phyloP scores from a whole-genome alignment of 2,888 invertebrate species.

The Mythimna impura region DNA sequence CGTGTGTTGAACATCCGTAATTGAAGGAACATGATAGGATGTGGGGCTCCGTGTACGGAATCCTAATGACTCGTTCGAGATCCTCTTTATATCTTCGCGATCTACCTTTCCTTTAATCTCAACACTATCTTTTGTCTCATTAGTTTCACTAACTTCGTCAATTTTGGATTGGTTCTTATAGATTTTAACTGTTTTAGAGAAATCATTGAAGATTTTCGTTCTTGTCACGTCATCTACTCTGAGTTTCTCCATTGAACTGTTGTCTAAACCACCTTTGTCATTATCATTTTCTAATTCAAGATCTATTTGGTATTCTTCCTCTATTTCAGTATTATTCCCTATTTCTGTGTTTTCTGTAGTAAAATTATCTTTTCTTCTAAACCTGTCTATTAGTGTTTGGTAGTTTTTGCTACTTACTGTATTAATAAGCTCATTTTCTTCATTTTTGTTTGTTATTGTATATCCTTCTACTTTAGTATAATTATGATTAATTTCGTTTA shows the following conservation, averaged over 20 bases:
- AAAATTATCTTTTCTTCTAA: slow-evolving; percentile 77
- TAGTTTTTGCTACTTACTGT: slow-evolving; percentile 73
- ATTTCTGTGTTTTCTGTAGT: slow-evolving; percentile 27
- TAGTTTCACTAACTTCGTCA: slow-evolving; percentile 42
- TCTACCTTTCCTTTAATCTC: slow-evolving; percentile 33
- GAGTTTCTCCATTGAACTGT: slow-evolving; percentile 81
- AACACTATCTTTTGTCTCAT: slow-evolving; percentile 37
- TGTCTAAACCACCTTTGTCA: slow-evolving; percentile 56
- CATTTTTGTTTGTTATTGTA: slow-evolving; percentile 49
- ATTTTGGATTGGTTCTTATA: slow-evolving; percentile 54
- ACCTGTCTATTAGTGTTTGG: slow-evolving; percentile 78
- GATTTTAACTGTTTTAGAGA: slow-evolving; percentile 83
- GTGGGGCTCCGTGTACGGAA: slow-evolving; percentile 57
- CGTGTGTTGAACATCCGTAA: slow-evolving; percentile 69
- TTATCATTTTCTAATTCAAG: slow-evolving; percentile 58
- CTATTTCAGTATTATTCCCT: slow-evolving; percentile 38
- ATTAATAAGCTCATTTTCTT: slow-evolving; percentile 63
- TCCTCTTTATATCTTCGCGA: slow-evolving; percentile 46
- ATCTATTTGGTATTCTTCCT: slow-evolving; percentile 56
- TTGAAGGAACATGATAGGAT: slow-evolving; percentile 70
- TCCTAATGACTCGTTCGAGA: slow-evolving; percentile 71
- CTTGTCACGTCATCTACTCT: slow-evolving; percentile 82
- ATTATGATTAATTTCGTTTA: slow-evolving; percentile 45
- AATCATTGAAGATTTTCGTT: slow-evolving; percentile 83
- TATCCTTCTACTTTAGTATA: slow-evolving; percentile 50